phyloP scores from a whole-genome alignment of 2,888 invertebrate genomes.

The Phyllotreta cruciferae region DNA sequence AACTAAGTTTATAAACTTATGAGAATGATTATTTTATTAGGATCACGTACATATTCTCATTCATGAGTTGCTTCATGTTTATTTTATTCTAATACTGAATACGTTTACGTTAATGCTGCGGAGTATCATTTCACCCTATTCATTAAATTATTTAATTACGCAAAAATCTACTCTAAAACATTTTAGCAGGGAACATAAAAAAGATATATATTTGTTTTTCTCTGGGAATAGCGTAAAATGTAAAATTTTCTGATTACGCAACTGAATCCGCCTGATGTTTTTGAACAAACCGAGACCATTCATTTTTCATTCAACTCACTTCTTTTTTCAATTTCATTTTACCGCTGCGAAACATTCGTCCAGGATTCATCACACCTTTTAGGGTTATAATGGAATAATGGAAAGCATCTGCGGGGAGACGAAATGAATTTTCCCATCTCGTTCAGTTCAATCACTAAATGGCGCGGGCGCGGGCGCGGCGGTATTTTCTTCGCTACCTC shows the following conservation, averaged over 20 bases:
- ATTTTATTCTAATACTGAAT: too few relatives aligned
- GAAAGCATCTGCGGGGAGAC: conserved; percentile 2
- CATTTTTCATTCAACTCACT: neutral
- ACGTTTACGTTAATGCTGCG: too few relatives aligned
- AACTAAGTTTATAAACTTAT: too few relatives aligned
- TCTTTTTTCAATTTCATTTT: conserved; percentile 7
- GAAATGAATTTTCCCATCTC: conserved; percentile 2
- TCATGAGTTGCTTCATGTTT: too few relatives aligned
- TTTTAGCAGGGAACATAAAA: neutral
- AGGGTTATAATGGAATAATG: conserved; percentile 9
- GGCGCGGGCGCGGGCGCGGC: neutral
- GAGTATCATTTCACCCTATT: too few relatives aligned
- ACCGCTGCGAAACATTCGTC: conserved; percentile 2
- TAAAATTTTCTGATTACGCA: neutral
- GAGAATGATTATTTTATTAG: too few relatives aligned
- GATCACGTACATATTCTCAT: too few relatives aligned
- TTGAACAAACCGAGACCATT: neutral
- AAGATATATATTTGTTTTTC: too few relatives aligned
- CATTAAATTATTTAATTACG: too few relatives aligned
- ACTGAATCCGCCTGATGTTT: neutral
- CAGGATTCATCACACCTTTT: neutral
- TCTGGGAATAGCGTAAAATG: neutral
- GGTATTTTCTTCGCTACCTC: too few relatives aligned
- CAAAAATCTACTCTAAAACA: too few relatives aligned
- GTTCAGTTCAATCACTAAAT: neutral